Evolutionary conservation across 2,888 invertebrate genomes (phyloP), one percentile per base, ranked within the genome.

Genomic region (Calameuta idolon): DNA sequence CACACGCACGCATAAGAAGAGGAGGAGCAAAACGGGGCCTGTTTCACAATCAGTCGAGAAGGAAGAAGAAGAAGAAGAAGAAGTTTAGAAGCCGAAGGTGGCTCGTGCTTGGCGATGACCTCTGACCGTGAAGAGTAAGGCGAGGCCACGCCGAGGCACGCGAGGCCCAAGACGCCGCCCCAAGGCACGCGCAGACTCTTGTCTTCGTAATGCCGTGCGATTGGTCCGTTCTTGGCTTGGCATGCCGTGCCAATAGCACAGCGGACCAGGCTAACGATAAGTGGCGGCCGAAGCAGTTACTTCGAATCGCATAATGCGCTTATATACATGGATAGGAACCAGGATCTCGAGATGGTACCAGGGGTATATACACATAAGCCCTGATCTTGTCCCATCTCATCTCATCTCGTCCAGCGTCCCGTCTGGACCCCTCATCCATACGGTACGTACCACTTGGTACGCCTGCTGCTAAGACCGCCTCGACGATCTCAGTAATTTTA

Each of bases 101-200:
- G 90, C 90, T 91, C 90, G 90, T 91, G 91, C 90, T 90, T 88
- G 87, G 87, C 83, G 85, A 85, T 88, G 91, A 91, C 90, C 91
- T 91, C 87, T 91, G 91, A 91, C 91, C 90, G 87, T 87, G 85
- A 89, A 87, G 86, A 87, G 85, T 83, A 84, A 87, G 87, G 86
- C 89, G 88, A 88, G 87, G 87, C 87, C 87, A 87, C 79, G 86
- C 85, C 83, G 83, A 87, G 89, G 89, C 90, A 90, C 90, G 90
- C 90, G 90, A 69, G 85, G 86, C 87, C 87, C 86, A 85, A 84
- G 83, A 84, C 83, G 80, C 79, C 83, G 89, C 90, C 90, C 85
- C 82, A 83, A 88, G 91, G 90, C 90, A 91, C 91, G 91, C 89
- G 91, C 89, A 85, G 86, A 85, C 85, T 87, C 82, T 82, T 81